Base-by-base conservation (phyloP, 2,113 vertebrate species). In the Rostratula benghalensis region DNA sequence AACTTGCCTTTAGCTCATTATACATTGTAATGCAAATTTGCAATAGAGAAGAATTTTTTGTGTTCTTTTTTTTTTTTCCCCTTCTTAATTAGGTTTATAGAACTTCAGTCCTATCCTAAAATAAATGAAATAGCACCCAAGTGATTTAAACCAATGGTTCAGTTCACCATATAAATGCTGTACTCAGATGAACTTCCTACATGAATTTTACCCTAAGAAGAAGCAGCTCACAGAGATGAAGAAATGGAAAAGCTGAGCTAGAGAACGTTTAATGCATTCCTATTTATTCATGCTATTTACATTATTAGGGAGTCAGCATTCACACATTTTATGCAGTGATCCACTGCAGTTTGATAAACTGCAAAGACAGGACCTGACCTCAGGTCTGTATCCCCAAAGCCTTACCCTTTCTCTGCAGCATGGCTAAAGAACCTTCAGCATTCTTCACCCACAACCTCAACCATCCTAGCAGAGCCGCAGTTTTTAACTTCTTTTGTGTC, bases 21-120 rank as follows among this genome's bases (percentile, higher is more conserved):
- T 45, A 61, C 17, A 73, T 92, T 94, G 82, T 85, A 90, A 92
- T 80, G 63, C 41, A 93, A 94, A 90, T 80, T 61, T 86, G 11
- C 20, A 57, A 45, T 31, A 54, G 6, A 76, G 16, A 79, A 68
- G 17, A 9, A 33, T 89, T 85, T 87, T 41, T 1, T 59, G 83
- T 88, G 89, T 89, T 63, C 51, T 82, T 87, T 35, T 89, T 90
- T 87, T 35, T 89, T 90, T 87, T 41, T 1, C 54, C 83, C 88
- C 89, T 89, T 67, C 56, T 84, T 84, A 71, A 87, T 87, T 84
- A 82, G 43, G 35, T 92, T 93, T 90, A 60, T 23, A 69, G 70
- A 88, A 64, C 45, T 60, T 88, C 70, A 76, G 57, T 48, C 57
- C 23, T 73, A 31, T 41, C 48, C 17, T 82, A 63, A 89, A 94